Conservation (phyloP, 2,113 vertebrate species). For the Zootoca vivipara region DNA sequence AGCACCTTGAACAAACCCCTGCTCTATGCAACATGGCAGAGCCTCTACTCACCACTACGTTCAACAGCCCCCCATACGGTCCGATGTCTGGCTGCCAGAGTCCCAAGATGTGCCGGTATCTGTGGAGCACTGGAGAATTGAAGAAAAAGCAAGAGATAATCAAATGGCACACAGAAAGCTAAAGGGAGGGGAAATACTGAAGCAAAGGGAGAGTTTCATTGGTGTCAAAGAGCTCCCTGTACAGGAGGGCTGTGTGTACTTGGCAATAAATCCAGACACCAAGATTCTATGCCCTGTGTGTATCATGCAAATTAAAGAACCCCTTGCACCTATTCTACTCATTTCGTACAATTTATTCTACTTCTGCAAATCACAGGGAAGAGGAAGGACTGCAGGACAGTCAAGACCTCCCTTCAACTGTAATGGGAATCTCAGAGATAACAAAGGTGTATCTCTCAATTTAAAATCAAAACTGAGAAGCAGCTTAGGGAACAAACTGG, state of each 20-base stretch:
- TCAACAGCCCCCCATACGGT: conserved; percentile 96
- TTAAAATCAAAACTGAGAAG: neutral
- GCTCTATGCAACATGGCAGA: neutral
- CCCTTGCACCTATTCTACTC: neutral
- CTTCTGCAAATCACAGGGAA: neutral
- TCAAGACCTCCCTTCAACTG: neutral
- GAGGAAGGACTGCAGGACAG: neutral
- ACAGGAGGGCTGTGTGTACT: neutral
- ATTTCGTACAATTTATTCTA: neutral
- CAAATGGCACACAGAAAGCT: rapidly evolving
- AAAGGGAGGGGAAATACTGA: neutral
- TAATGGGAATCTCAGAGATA: neutral
- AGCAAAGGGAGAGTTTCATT: neutral
- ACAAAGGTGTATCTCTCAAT: neutral
- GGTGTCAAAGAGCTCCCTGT: neutral
- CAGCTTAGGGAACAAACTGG: neutral
- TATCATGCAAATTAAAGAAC: neutral
- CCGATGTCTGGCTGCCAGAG: conserved; percentile 99
- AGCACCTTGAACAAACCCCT: neutral
- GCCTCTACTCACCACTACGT: conserved; percentile 89
- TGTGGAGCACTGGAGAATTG: conserved; percentile 87
- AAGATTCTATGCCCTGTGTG: neutral
- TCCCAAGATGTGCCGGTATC: conserved; percentile 92
- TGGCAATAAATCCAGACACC: neutral
- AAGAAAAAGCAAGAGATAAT: conserved; percentile 11